phyloP scores from a whole-genome alignment of 2,888 invertebrate species.

The Lagria hirta region DNA sequence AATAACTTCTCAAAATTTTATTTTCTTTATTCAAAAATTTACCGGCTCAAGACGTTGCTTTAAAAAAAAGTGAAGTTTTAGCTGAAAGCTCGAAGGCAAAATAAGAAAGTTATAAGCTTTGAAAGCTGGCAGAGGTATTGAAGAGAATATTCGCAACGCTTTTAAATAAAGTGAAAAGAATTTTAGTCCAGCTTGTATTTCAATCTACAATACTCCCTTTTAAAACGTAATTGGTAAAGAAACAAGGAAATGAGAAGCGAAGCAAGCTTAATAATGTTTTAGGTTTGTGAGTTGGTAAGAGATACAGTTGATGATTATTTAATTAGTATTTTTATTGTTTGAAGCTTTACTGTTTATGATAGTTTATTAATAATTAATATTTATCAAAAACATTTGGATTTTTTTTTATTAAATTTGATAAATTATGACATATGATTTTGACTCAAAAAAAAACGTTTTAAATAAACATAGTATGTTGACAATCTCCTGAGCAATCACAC shows the following conservation, averaged over 20 bases:
- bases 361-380: constrained; percentile 5
- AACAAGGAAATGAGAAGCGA: constrained; percentile 6
- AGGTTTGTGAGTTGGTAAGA: constrained; percentile 1
- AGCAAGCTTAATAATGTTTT: constrained; percentile 3
- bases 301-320: constrained; percentile 6
- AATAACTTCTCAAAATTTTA: too few relatives aligned
- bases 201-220: constrained; percentile 4
- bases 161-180: constrained; percentile 9
- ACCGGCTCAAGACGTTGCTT: constrained; percentile 2
- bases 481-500: too few relatives aligned
- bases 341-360: constrained; percentile 5
- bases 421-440: too few relatives aligned
- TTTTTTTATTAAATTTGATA: too few relatives aligned
- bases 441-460: too few relatives aligned
- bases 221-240: constrained; percentile 8
- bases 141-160: constrained; percentile 10
- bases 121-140: constrained; percentile 4
- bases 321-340: constrained; percentile 4
- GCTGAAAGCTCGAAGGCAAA: constrained; percentile 5
- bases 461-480: too few relatives aligned
- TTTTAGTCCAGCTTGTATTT: constrained; percentile 3
- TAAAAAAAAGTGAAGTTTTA: neutral
- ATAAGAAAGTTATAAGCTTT: constrained; percentile 7
- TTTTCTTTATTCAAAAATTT: too few relatives aligned
- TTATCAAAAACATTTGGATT: too few relatives aligned